A percentile compares a stretch with the other conserved stretches of the same genome.
Evolutionary conservation across 1,140 invertebrate species (phyloP).

Genomic region (Choristoneura fumiferana): DNA sequence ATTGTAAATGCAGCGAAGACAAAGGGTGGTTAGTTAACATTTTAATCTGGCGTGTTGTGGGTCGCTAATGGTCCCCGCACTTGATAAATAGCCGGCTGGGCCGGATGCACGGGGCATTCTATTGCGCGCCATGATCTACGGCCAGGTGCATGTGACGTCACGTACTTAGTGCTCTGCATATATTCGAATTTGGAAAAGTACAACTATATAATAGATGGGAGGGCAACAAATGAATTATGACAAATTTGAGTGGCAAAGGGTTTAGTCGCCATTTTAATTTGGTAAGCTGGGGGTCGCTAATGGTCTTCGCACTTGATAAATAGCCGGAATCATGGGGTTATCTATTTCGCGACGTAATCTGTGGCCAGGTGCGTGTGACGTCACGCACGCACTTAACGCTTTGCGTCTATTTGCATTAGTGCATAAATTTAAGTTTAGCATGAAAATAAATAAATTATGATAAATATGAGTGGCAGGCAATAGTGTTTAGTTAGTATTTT

Average conservation of each 20-base stretch:
- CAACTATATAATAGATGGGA: too few species aligned
- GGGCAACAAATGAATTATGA: too few species aligned
- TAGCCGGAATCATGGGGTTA: conserved; percentile 38
- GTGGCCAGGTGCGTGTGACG: conserved; percentile 33
- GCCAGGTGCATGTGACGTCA: conserved; percentile 31
- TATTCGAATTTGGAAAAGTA: too few species aligned
- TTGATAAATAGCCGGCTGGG: conserved; percentile 38
- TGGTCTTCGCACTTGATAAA: conserved; percentile 41
- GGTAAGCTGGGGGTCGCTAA: conserved; percentile 44
- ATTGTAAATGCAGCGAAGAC: conserved; percentile 43
- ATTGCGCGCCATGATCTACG: conserved; percentile 43
- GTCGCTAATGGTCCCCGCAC: conserved; percentile 40
- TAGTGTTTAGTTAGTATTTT: too few species aligned
- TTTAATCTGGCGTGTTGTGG: conserved; percentile 53
- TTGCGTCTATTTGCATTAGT: too few species aligned
- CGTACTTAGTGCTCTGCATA: conserved; percentile 15
- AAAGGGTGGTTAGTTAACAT: conserved; percentile 53
- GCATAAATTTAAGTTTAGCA: too few species aligned
- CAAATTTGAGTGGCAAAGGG: too few species aligned
- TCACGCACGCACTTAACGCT: too few species aligned
- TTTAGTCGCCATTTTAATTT: conserved; percentile 60
- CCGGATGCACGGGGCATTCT: conserved; percentile 42
- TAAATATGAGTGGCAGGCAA: too few species aligned
- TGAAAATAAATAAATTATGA: too few species aligned
- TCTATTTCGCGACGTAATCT: conserved; percentile 44